phyloP scores from a whole-genome alignment of 2,797 vertebrate genomes.

The Tenualosa thibaudeaui region DNA sequence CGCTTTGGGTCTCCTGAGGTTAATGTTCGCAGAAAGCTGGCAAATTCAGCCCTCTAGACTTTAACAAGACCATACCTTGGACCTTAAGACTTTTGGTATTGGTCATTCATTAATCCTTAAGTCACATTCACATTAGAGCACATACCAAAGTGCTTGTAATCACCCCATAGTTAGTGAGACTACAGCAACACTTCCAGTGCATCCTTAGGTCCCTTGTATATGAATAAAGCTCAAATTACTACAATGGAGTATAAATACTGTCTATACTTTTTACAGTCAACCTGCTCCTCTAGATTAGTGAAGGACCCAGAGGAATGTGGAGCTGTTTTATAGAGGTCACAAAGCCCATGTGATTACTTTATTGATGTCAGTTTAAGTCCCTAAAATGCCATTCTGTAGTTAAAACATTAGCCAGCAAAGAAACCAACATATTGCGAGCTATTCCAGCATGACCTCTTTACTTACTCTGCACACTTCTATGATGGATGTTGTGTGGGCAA shows the following conservation, averaged over 20 bases:
- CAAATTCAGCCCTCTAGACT: not conserved
- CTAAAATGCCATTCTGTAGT: not conserved
- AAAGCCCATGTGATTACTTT: not conserved
- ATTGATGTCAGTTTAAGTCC: not conserved
- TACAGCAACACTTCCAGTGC: not conserved
- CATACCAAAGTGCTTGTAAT: constrained; percentile 9
- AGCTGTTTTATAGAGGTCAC: not conserved
- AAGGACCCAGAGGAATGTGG: not conserved
- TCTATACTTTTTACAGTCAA: too few species aligned
- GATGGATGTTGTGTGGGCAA: not conserved
- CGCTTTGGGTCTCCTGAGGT: not conserved
- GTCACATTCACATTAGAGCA: constrained; percentile 46
- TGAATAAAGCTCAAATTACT: not conserved
- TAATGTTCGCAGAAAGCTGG: not conserved
- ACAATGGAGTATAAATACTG: not conserved
- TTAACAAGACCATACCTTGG: constrained; percentile 59
- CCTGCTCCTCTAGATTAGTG: not conserved
- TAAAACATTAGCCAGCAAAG: not conserved
- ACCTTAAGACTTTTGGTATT: constrained; percentile 44
- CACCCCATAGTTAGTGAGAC: not conserved
- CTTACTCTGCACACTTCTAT: not conserved
- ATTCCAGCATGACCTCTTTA: not conserved
- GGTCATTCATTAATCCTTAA: constrained; percentile 60
- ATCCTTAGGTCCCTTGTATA: not conserved
- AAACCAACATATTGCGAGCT: not conserved